phyloP scores from a whole-genome alignment of 1,140 invertebrate species.

The Protaetia brevitarsis region DNA sequence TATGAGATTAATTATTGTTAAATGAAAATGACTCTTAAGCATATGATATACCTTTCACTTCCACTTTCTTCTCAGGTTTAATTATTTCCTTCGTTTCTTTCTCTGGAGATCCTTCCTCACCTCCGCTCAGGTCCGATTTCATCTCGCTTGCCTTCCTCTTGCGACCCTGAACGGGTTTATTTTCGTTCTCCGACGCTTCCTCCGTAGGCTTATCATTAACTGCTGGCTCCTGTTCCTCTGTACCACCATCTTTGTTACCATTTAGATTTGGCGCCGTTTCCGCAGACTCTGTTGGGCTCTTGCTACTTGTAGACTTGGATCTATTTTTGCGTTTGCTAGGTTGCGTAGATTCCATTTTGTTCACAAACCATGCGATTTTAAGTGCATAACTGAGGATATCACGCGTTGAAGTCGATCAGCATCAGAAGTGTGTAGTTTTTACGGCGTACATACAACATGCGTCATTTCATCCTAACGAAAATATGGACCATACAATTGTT shows the following conservation, averaged over 20 bases:
- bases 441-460: constrained; percentile 26
- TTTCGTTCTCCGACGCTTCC: neutral
- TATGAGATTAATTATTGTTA: neutral
- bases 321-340: constrained; percentile 20
- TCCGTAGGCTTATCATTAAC: neutral
- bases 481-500: neutral
- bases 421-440: constrained; percentile 1
- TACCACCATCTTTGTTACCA: constrained; percentile 31
- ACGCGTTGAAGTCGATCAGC: constrained; percentile 1
- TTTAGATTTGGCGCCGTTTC: constrained; percentile 35
- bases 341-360: constrained; percentile 12
- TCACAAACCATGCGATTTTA: constrained; percentile 10
- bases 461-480: constrained; percentile 23
- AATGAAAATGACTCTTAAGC: neutral
- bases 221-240: neutral
- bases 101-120: constrained; percentile 15
- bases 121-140: constrained; percentile 25
- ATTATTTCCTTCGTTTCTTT: constrained; percentile 21
- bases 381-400: neutral
- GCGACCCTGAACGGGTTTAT: constrained; percentile 21
- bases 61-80: constrained; percentile 3
- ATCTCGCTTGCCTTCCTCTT: constrained; percentile 30
- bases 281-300: neutral
- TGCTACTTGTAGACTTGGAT: constrained; percentile 20
- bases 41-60: constrained; percentile 14